Base-by-base conservation (phyloP, 2,797 vertebrate genomes). In the Hoplostethus atlanticus region DNA sequence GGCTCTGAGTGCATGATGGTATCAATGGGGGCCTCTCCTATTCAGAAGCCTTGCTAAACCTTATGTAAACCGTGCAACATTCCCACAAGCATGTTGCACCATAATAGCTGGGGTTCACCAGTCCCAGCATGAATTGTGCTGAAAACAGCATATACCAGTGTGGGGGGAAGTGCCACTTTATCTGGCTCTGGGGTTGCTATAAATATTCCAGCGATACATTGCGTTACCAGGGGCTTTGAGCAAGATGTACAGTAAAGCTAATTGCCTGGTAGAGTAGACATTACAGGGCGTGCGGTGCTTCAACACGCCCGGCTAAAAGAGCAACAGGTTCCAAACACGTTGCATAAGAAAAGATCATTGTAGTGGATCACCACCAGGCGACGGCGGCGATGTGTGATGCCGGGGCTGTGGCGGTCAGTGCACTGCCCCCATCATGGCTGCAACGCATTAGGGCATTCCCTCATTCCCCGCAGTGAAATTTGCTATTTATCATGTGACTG, bases 391-490 rank as follows among this genome's bases (percentile, higher is more conserved):
- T n/a, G 53, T 73, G 57, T 71, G 56, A 38, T n/a, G 8, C 40
- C 28, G 60, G 31, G 6, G 28, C 36, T 67, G 54, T 11, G 67
- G 48, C 40, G 74, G 72, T 81, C 70, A 61, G 61, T 65, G 76
- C 84, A 28, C 34, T 11, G 28, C 56, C 51, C 59, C 62, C 61
- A 52, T 58, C 60, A 71, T 64, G 80, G 71, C 90, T 93, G 91
- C 84, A 91, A 91, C 59, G 36, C 70, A 90, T 93, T 92, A 91
- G 17, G 61, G 71, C 84, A 85, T 82, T 90, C 87, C 87, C 86
- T 85, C 64, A 66, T 80, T 89, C 84, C 89, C 84, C 57, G 57
- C 75, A 78, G 83, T 80, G 80, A 92, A 86, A 87, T 92, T 71
- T 88, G 88, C 84, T 88, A 84, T 91, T 79, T 83, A 83, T 85